Conservation (phyloP, 2,888 invertebrate species). For the Volucella inflata region DNA sequence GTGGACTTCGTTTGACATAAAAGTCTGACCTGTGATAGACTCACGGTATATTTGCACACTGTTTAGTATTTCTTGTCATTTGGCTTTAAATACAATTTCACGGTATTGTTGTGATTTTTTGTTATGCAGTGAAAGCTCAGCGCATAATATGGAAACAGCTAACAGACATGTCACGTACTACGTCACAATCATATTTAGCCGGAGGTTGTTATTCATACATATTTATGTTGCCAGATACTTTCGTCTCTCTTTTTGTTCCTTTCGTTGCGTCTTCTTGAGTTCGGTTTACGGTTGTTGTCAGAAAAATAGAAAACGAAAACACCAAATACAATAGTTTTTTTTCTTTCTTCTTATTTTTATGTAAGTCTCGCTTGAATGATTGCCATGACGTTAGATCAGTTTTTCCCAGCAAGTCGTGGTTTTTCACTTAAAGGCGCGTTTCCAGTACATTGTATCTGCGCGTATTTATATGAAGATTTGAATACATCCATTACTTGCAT, state of each 20-base stretch:
- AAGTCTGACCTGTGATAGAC: no score
- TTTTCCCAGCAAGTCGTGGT: slow-evolving; percentile 20
- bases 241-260: background rate
- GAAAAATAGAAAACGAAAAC: slow-evolving; percentile 30
- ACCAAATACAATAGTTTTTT: background rate
- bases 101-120: no score
- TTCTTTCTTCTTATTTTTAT: slow-evolving; percentile 17
- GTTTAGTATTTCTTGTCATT: no score
- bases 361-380: slow-evolving; percentile 22
- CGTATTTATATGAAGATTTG: background rate
- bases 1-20: no score
- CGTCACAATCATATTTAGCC: slow-evolving; percentile 44
- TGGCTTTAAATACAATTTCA: no score
- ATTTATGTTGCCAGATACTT: slow-evolving; percentile 13
- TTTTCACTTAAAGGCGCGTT: slow-evolving; percentile 2
- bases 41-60: no score
- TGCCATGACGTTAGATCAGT: background rate
- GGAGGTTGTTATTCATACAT: slow-evolving; percentile 12
- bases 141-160: background rate
- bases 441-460: background rate
- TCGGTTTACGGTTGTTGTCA: background rate
- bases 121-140: background rate
- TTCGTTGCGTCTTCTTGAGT: background rate
- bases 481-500: background rate
- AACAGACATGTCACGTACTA: slow-evolving; percentile 28